Evolutionary conservation across 2,797 vertebrate species (phyloP).

Genomic region (Heliangelus exortis): DNA sequence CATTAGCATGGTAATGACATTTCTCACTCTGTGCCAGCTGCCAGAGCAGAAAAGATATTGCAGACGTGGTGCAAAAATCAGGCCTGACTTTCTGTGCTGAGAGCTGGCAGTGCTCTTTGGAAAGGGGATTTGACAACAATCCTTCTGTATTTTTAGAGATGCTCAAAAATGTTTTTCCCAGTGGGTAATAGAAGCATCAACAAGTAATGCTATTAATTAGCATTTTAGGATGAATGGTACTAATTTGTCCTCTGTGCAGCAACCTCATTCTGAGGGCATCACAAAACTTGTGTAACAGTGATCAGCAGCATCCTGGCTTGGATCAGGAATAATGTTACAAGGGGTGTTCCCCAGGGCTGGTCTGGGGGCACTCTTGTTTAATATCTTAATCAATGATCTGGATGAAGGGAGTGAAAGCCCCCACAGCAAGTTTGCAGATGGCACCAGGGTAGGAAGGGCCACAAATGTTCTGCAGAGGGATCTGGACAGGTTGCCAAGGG

Average conservation of each 20-base stretch:
- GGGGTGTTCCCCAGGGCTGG: too few relatives aligned
- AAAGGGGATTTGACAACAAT: conserved; percentile 36
- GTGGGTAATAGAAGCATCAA: neutral
- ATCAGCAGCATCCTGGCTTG: neutral
- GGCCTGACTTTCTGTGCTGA: conserved; percentile 43
- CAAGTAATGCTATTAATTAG: neutral
- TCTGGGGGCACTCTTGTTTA: too few relatives aligned
- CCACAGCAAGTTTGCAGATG: too few relatives aligned
- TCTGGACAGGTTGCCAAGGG: too few relatives aligned
- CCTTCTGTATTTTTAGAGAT: conserved; percentile 40
- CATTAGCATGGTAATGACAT: conserved; percentile 80
- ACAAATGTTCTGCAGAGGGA: too few relatives aligned
- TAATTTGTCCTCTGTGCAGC: conserved; percentile 6
- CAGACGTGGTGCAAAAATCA: conserved; percentile 61
- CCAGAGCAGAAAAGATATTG: conserved; percentile 67
- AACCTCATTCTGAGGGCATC: neutral
- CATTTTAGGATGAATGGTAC: conserved; percentile 31
- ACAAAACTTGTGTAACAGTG: neutral
- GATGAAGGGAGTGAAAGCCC: too few relatives aligned
- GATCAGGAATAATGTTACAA: too few relatives aligned
- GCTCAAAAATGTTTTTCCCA: conserved; percentile 3
- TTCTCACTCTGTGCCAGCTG: conserved; percentile 71
- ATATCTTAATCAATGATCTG: too few relatives aligned
- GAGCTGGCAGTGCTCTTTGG: conserved; percentile 25
- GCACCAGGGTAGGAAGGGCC: too few relatives aligned